A percentile compares a stretch with the other conserved stretches of the same genome.
phyloP scores from a whole-genome alignment of 2,113 vertebrate species.

The Rynchops niger region DNA sequence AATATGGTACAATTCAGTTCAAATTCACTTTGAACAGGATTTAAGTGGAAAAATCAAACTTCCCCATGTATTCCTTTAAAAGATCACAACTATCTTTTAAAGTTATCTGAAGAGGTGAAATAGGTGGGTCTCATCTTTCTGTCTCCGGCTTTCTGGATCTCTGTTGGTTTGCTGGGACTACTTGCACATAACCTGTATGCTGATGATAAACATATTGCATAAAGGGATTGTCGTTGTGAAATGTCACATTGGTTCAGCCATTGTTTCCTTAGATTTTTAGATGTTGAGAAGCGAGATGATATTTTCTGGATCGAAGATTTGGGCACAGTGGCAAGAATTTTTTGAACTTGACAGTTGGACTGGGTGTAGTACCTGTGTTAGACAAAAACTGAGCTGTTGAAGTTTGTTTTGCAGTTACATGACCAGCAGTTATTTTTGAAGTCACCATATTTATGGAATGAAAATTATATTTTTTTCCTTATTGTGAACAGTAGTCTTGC shows the following conservation, averaged over 20 bases:
- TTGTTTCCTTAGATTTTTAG: not conserved
- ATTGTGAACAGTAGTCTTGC: fast-evolving
- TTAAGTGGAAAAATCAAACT: not conserved
- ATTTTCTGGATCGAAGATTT: not conserved
- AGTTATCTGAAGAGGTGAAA: not conserved
- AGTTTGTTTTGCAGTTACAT: not conserved
- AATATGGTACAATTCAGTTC: fast-evolving
- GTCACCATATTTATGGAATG: not conserved
- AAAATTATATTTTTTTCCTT: not conserved
- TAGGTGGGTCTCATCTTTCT: not conserved
- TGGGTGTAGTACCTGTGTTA: not conserved
- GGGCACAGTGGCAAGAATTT: not conserved
- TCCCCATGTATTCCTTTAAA: not conserved
- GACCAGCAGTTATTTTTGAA: not conserved
- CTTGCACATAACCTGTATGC: not conserved
- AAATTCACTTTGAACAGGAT: not conserved
- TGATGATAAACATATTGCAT: not conserved
- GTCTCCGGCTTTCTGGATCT: not conserved
- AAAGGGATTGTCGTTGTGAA: not conserved
- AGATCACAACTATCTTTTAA: not conserved
- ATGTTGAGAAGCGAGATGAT: not conserved
- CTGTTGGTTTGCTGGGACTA: not conserved
- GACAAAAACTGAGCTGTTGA: not conserved
- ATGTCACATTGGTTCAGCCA: not conserved
- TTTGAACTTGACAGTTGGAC: not conserved